These are phyloP conservation scores for Stegana nigrithorax DNA, from an alignment of 2,888 invertebrate genomes.

Conservation along the genomic window DNA sequence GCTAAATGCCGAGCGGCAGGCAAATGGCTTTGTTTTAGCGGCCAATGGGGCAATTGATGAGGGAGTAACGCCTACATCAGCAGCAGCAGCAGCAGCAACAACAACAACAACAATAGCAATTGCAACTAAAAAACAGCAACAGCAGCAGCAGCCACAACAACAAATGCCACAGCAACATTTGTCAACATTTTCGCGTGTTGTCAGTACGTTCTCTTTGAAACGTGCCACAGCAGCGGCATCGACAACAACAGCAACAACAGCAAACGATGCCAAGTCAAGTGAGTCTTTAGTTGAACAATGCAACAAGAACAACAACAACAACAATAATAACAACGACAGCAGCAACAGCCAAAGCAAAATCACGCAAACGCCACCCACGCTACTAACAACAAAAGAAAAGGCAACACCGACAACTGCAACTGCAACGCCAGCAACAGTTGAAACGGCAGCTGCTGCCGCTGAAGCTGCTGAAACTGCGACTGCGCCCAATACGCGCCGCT, in stretches of 20 bases:
- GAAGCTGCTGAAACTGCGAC: too few relatives aligned
- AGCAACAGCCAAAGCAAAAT: not conserved
- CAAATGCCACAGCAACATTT: slow-evolving; percentile 45
- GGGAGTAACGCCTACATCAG: slow-evolving; percentile 14
- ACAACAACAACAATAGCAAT: slow-evolving; percentile 44
- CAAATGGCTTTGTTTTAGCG: slow-evolving; percentile 27
- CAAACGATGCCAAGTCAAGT: slow-evolving; percentile 47
- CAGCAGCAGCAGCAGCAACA: slow-evolving; percentile 35
- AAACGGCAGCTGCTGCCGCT: slow-evolving; percentile 22
- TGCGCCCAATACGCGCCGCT: not conserved
- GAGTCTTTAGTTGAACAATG: slow-evolving; percentile 37
- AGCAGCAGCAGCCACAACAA: slow-evolving; percentile 33
- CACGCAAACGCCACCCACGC: slow-evolving; percentile 23
- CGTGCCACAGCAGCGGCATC: slow-evolving; percentile 33
- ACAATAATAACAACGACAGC: not conserved
- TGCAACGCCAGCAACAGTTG: slow-evolving; percentile 26
- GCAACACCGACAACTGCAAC: slow-evolving; percentile 20
- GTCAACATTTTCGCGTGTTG: slow-evolving; percentile 63
- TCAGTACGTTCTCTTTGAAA: slow-evolving; percentile 51
- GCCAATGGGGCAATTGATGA: slow-evolving; percentile 13
- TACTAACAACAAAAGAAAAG: not conserved
- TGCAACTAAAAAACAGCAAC: slow-evolving; percentile 25
- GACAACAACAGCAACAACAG: slow-evolving; percentile 37
- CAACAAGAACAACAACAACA: not conserved
- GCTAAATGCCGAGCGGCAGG: slow-evolving; percentile 42